Evolutionary conservation across 1,140 invertebrate species (phyloP).

Genomic region (Coboldia fuscipes): DNA sequence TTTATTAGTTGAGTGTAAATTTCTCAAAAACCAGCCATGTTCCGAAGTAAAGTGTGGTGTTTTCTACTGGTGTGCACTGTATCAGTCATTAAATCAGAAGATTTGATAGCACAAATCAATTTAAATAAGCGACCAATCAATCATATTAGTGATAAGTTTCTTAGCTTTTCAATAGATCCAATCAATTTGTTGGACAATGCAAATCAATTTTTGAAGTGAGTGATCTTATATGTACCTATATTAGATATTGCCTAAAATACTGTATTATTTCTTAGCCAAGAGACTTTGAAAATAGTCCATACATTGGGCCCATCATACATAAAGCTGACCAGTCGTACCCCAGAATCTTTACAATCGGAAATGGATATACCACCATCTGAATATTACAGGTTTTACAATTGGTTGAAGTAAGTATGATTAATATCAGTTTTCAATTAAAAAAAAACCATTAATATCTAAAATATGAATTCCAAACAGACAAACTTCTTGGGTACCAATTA

Average conservation of each 20-base stretch:
- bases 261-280: slow-evolving; percentile 6
- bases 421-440: not conserved
- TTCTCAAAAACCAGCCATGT: no score
- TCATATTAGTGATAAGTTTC: slow-evolving; percentile 17
- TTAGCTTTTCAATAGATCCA: slow-evolving; percentile 15
- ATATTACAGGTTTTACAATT: not conserved
- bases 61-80: no score
- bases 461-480: no score
- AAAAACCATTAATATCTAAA: slow-evolving; percentile 15
- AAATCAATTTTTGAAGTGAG: slow-evolving; percentile 1
- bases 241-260: not conserved
- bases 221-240: not conserved
- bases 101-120: not conserved
- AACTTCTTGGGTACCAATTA: no score
- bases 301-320: slow-evolving; percentile 13
- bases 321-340: slow-evolving; percentile 14
- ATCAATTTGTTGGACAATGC: slow-evolving; percentile 13
- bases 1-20: no score
- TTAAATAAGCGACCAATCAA: slow-evolving; percentile 14
- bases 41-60: no score
- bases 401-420: not conserved
- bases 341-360: slow-evolving; percentile 5
- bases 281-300: slow-evolving; percentile 12
- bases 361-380: not conserved
- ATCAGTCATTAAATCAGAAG: no score